Conservation (phyloP, 2,888 invertebrate genomes). For the Chalcis sispes region DNA sequence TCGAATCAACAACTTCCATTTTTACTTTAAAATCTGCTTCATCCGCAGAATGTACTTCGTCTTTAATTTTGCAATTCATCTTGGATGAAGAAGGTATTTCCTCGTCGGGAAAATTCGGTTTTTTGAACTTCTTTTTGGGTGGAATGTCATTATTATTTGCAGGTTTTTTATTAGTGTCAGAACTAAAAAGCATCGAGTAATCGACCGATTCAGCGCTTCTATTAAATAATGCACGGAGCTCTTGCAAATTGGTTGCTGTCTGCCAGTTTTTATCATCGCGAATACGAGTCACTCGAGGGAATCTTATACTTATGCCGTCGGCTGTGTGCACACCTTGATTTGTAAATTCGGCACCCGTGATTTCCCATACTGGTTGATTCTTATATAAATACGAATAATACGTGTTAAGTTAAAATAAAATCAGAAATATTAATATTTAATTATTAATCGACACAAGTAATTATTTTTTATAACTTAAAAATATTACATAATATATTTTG, state of each 20-base stretch:
- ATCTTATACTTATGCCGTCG: conserved; percentile 94
- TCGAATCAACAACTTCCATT: conserved; percentile 37
- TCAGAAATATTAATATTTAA: too few species aligned
- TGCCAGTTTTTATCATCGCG: conserved; percentile 91
- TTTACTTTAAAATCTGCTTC: conserved; percentile 32
- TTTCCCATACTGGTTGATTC: conserved; percentile 95
- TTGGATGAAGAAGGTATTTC: conserved; percentile 27
- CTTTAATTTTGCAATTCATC: conserved; percentile 34
- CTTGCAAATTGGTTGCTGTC: conserved; percentile 87
- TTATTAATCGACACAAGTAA: too few species aligned
- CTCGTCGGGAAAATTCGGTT: background rate
- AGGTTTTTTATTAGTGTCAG: background rate
- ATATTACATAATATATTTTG: background rate
- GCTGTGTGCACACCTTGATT: conserved; percentile 92
- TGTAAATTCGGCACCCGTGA: conserved; percentile 90
- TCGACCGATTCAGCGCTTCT: conserved; percentile 74
- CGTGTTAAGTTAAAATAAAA: too few species aligned
- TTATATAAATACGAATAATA: conserved; percentile 61
- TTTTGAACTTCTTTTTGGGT: conserved; percentile 21
- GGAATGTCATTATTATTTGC: background rate
- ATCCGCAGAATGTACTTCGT: conserved; percentile 25
- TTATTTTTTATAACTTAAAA: conserved; percentile 16
- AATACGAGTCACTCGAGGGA: conserved; percentile 91
- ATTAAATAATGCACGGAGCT: conserved; percentile 83
- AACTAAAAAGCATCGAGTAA: conserved; percentile 64